These are phyloP conservation scores for Proteles cristata DNA, from an alignment of 2,113 vertebrate genomes.

Conservation along the genomic window DNA sequence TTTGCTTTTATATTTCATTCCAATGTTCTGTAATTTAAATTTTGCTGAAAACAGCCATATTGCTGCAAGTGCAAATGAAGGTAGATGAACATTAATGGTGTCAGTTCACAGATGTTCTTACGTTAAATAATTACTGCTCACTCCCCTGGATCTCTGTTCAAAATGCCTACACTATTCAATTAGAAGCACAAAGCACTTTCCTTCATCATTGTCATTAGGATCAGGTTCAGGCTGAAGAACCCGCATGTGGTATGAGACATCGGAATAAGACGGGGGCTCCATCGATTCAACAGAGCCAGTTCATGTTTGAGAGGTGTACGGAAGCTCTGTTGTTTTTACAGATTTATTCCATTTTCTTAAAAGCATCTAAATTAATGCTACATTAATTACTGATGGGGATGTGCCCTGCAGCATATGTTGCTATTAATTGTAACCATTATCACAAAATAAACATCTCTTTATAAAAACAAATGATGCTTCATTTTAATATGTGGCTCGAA, in stretches of 20 bases:
- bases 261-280: not conserved
- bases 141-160: conserved; percentile 77
- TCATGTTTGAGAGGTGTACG: conserved; percentile 47
- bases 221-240: conserved; percentile 63
- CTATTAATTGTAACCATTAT: conserved; percentile 86
- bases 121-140: conserved; percentile 83
- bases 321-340: conserved; percentile 57
- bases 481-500: conserved; percentile 82
- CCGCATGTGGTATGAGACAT: not conserved
- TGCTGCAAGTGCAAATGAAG: conserved; percentile 84
- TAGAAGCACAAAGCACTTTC: conserved; percentile 73
- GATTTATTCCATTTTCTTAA: conserved; percentile 77
- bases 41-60: conserved; percentile 85
- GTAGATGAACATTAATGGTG: conserved; percentile 84
- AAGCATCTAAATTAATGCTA: conserved; percentile 80
- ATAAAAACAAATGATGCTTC: conserved; percentile 85
- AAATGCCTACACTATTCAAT: conserved; percentile 81
- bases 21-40: conserved; percentile 81
- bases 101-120: conserved; percentile 86
- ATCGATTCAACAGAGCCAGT: conserved; percentile 67
- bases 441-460: conserved; percentile 87
- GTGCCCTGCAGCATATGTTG: conserved; percentile 84
- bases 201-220: conserved; percentile 74
- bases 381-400: conserved; percentile 85
- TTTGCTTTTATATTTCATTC: conserved; percentile 83